Evolutionary conservation across 1,140 invertebrate genomes (phyloP).

Genomic region (Neuroterus valhalla): DNA sequence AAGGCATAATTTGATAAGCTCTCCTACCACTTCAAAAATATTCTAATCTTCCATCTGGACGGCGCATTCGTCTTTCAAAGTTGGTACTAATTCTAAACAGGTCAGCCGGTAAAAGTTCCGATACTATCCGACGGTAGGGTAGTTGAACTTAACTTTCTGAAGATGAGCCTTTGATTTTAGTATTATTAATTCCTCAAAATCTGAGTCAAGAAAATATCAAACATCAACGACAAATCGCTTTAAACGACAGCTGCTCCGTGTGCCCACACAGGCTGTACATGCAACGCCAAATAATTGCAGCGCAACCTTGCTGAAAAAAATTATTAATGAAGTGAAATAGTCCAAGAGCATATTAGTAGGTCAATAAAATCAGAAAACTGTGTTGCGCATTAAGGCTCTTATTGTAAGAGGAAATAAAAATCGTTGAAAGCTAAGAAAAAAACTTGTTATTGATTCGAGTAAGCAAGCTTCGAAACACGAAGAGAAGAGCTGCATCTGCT

Average conservation of each 20-base stretch:
- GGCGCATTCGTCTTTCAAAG: no score
- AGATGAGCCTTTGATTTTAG: slow-evolving; percentile 26
- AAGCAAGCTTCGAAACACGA: slow-evolving; percentile 70
- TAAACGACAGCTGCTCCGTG: slow-evolving; percentile 73
- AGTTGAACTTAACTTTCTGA: no score
- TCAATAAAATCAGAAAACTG: slow-evolving; percentile 43
- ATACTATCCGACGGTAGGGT: no score
- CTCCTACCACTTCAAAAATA: no score
- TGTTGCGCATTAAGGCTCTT: slow-evolving; percentile 34
- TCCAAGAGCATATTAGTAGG: slow-evolving; percentile 55
- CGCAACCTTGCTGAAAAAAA: slow-evolving; percentile 73
- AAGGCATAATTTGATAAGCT: no score
- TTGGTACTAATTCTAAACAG: no score
- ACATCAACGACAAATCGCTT: slow-evolving; percentile 47
- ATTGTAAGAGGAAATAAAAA: slow-evolving; percentile 32
- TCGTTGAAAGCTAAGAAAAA: slow-evolving; percentile 59
- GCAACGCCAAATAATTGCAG: slow-evolving; percentile 74
- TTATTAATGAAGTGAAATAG: slow-evolving; percentile 68
- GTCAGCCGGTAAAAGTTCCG: no score
- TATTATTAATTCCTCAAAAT: slow-evolving; percentile 27
- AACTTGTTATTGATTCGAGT: slow-evolving; percentile 57
- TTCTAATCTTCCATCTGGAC: no score
- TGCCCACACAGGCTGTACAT: slow-evolving; percentile 72
- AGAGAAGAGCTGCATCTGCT: slow-evolving; percentile 67
- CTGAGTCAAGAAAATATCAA: slow-evolving; percentile 37